phyloP scores from a whole-genome alignment of 2,113 vertebrate species.

The Echinops telfairi region DNA sequence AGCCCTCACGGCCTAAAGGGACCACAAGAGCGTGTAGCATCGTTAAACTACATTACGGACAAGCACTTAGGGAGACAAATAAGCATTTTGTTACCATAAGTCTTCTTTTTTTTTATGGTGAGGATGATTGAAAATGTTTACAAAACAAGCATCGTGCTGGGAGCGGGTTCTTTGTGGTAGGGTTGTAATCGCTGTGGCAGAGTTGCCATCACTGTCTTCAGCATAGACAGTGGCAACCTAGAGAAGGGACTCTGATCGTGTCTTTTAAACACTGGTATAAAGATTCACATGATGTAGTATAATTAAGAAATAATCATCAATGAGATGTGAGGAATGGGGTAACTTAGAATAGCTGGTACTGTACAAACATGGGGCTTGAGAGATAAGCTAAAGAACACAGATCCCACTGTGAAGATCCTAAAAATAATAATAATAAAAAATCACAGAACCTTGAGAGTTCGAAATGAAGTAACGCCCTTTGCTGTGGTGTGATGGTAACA shows the following conservation, averaged over 20 bases:
- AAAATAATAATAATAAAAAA: no score
- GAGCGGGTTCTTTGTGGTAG: not conserved
- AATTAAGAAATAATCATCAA: not conserved
- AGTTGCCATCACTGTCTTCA: not conserved
- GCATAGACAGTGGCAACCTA: not conserved
- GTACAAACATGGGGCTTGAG: fast-evolving
- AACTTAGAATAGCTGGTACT: not conserved
- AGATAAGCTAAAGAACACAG: not conserved
- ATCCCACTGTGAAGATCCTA: no score
- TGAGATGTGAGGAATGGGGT: not conserved
- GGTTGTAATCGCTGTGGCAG: not conserved
- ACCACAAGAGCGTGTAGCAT: constrained; percentile 85
- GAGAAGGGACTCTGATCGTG: not conserved
- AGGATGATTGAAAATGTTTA: constrained; percentile 85
- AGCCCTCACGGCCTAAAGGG: constrained; percentile 82
- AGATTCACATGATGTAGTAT: not conserved
- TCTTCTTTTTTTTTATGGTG: constrained; percentile 82
- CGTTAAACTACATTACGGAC: constrained; percentile 90
- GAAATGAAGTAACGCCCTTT: not conserved
- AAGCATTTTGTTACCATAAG: constrained; percentile 87
- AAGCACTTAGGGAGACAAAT: constrained; percentile 88
- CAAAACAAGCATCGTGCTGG: constrained; percentile 46
- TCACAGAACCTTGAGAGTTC: no score
- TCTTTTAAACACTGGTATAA: not conserved
- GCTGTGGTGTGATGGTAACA: not conserved